Evolutionary conservation across 2,888 invertebrate genomes (phyloP), one percentile per base, ranked within the genome.

Genomic region (Lasioglossum calceatum): DNA sequence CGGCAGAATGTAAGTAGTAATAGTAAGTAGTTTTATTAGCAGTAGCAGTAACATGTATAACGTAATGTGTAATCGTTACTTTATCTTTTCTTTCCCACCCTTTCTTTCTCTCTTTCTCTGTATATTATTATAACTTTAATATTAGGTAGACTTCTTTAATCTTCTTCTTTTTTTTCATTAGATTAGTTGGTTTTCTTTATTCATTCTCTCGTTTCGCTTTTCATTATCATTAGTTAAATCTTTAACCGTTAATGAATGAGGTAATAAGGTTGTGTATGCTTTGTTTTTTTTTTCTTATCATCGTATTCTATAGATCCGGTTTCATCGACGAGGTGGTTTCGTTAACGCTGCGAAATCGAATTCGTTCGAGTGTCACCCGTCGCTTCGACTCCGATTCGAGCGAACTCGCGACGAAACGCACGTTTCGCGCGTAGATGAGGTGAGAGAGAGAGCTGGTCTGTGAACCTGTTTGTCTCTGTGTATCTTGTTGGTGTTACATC

Each of bases 221-320:
- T 91, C 89, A 92, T 93, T 92, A 93, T 93, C 92, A 93, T 91
- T 71, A 58, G 91, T 94, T 93, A 92, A 93, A 94, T 94, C 93
- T 94, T 94, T 94, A 95, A 94, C 94, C 92, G 93, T 95, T 94
- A 78, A 94, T 94, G 93, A 94, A 94, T 95, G 95, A 95, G 95
- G 95, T 95, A 95, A 95, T 95, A 95, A 94, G 95, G 95, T 95
- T 95, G 94, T 94, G 93, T 94, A 92, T 93, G 88, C 91, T 92
- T 82, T 83, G 91, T 92, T 91, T 90, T 92, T 89, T 89, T 90
- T 81, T 79, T 87, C 88, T 87, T 83, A 79, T 89, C 92, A 82
- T 91, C 89, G 79, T 71, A 78, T 70, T 77, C 58, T 70, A 70
- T 84, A 61, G 86, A 85, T 92, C 90, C 89, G 81, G 86, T 89